A percentile compares a stretch with the other conserved stretches of the same genome.
phyloP scores from a whole-genome alignment of 1,140 invertebrate species.

The Drosophila lini region DNA sequence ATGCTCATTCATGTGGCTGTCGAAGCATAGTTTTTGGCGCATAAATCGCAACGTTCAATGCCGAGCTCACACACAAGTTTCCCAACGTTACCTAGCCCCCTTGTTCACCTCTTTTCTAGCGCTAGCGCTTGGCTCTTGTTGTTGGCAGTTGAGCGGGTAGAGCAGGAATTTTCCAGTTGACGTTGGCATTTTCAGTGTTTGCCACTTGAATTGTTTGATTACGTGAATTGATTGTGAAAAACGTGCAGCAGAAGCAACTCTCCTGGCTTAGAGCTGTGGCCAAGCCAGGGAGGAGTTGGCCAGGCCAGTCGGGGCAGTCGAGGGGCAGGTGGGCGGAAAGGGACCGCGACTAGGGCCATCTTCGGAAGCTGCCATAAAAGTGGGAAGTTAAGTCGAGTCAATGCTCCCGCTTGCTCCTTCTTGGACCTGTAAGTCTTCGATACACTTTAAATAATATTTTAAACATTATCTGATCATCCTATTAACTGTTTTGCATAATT shows the following conservation, averaged over 20 bases:
- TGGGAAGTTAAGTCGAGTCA: conserved; percentile 39
- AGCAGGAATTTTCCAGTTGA: conserved; percentile 82
- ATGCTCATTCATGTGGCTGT: conserved; percentile 79
- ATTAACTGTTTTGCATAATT: background rate
- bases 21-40: conserved; percentile 83
- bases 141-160: conserved; percentile 51
- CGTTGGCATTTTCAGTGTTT: conserved; percentile 83
- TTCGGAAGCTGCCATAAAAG: conserved; percentile 49
- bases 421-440: background rate
- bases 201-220: conserved; percentile 84
- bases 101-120: conserved; percentile 5
- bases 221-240: conserved; percentile 83
- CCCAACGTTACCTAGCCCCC: background rate
- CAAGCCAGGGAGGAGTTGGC: conserved; percentile 3
- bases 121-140: conserved; percentile 27
- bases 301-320: background rate
- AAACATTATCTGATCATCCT: background rate
- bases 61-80: conserved; percentile 37
- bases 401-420: conserved; percentile 12
- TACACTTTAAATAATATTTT: conserved; percentile 2
- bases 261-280: conserved; percentile 40
- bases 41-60: conserved; percentile 81
- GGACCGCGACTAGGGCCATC: conserved; percentile 21
- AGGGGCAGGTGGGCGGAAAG: background rate
- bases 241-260: conserved; percentile 75